Evolutionary conservation across 1,140 invertebrate genomes (phyloP).

Genomic region (Danaus plexippus): DNA sequence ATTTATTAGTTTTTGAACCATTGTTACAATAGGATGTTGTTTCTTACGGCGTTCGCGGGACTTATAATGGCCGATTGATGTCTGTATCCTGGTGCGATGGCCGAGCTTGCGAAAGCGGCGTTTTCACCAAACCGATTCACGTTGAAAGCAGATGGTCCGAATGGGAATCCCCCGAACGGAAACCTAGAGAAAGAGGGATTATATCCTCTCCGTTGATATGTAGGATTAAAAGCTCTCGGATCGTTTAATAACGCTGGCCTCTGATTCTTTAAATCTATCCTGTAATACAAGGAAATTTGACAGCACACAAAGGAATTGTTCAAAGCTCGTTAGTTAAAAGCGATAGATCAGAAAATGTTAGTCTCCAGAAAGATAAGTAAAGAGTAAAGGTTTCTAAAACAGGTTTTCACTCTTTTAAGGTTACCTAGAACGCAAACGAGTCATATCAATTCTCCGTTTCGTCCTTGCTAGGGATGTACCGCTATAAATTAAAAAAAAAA

Average conservation of each 20-base stretch:
- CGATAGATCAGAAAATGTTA: conserved; percentile 9
- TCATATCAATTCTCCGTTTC: no score
- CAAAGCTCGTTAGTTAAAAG: conserved; percentile 17
- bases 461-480: no score
- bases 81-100: conserved; percentile 64
- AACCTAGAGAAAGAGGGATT: conserved; percentile 54
- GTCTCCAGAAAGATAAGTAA: conserved; percentile 6
- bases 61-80: conserved; percentile 72
- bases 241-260: conserved; percentile 46
- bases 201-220: conserved; percentile 50
- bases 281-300: conserved; percentile 36
- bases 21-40: no score
- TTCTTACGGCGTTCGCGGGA: conserved; percentile 73
- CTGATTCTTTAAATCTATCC: conserved; percentile 51
- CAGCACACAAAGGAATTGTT: conserved; percentile 19
- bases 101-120: conserved; percentile 41
- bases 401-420: no score
- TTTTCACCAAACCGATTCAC: conserved; percentile 29
- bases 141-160: conserved; percentile 23
- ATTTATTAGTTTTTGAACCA: no score
- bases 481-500: no score
- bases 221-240: conserved; percentile 55
- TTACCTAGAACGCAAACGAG: no score
- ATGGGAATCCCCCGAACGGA: conserved; percentile 31
- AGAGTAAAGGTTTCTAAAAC: neutral